Percentiles rank a stretch among this genome's conserved stretches.
Conservation (phyloP, 2,888 invertebrate species). For the Amiota minor region DNA sequence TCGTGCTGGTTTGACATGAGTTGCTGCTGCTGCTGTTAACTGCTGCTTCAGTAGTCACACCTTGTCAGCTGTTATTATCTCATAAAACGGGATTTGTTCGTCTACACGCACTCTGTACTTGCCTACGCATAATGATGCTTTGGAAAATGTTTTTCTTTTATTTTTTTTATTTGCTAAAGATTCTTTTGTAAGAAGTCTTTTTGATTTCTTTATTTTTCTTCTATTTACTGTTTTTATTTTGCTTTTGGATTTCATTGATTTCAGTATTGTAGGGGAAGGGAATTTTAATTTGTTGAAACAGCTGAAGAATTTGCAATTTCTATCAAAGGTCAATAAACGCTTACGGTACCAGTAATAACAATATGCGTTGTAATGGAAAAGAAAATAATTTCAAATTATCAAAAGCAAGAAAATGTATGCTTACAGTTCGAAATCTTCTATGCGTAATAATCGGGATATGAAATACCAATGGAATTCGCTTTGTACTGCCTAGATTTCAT, state of each 20-base stretch:
- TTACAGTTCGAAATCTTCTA: too few species aligned
- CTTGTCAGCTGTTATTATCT: slow-evolving; percentile 36
- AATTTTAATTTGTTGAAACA: background rate
- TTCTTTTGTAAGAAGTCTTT: background rate
- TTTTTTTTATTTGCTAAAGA: too few species aligned
- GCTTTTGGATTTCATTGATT: background rate
- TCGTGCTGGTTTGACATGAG: background rate
- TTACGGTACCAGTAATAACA: background rate
- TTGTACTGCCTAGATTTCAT: too few species aligned
- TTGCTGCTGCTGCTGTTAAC: background rate
- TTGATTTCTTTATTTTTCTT: background rate
- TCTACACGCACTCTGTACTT: background rate
- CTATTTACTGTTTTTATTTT: background rate
- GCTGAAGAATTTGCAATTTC: background rate
- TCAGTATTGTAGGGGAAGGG: background rate
- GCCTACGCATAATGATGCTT: background rate
- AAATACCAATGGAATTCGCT: too few species aligned
- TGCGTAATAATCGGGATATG: too few species aligned
- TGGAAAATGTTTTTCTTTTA: too few species aligned
- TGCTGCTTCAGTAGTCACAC: slow-evolving; percentile 31
- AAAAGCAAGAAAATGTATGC: too few species aligned
- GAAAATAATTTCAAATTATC: too few species aligned
- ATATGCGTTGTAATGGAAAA: too few species aligned
- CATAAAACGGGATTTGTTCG: background rate
- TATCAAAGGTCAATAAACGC: slow-evolving; percentile 9